phyloP scores from a whole-genome alignment of 1,140 invertebrate genomes.

The Drosophila tropicalis region DNA sequence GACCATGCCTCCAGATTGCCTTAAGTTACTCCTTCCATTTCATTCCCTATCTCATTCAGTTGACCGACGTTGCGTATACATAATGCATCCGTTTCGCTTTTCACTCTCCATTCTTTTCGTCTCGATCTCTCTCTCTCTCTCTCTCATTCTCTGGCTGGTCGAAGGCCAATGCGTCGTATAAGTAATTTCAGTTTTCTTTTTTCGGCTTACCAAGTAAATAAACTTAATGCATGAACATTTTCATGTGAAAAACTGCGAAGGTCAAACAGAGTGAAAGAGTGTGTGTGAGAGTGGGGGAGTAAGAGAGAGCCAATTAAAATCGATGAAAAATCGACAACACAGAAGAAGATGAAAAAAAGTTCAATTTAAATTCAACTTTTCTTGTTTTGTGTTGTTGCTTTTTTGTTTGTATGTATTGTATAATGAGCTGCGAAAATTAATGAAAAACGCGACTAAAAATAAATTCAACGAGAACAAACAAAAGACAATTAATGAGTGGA shows the following conservation, averaged over 20 bases:
- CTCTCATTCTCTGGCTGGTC: neutral
- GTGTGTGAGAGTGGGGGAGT: neutral
- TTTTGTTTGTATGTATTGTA: constrained; percentile 32
- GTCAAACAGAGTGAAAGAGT: constrained; percentile 26
- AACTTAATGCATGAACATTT: constrained; percentile 59
- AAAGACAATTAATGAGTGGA: constrained; percentile 64
- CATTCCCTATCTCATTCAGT: constrained; percentile 6
- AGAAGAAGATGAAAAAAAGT: constrained; percentile 16
- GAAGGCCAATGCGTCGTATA: constrained; percentile 60
- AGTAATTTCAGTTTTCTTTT: constrained; percentile 53
- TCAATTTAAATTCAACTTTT: constrained; percentile 28
- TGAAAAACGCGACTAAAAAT: constrained; percentile 51
- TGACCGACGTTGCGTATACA: constrained; percentile 8
- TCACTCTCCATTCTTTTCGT: neutral
- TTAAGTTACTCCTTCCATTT: neutral
- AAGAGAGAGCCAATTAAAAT: constrained; percentile 46
- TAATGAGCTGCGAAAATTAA: constrained; percentile 69
- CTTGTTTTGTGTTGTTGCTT: constrained; percentile 4
- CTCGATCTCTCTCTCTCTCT: neutral
- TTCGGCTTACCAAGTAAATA: constrained; percentile 66
- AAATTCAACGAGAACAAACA: constrained; percentile 47
- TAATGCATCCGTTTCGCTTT: constrained; percentile 2
- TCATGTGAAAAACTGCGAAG: constrained; percentile 55
- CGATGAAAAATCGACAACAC: constrained; percentile 49
- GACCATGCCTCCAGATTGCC: neutral